phyloP scores from a whole-genome alignment of 2,113 vertebrate species.

The Solea senegalensis region DNA sequence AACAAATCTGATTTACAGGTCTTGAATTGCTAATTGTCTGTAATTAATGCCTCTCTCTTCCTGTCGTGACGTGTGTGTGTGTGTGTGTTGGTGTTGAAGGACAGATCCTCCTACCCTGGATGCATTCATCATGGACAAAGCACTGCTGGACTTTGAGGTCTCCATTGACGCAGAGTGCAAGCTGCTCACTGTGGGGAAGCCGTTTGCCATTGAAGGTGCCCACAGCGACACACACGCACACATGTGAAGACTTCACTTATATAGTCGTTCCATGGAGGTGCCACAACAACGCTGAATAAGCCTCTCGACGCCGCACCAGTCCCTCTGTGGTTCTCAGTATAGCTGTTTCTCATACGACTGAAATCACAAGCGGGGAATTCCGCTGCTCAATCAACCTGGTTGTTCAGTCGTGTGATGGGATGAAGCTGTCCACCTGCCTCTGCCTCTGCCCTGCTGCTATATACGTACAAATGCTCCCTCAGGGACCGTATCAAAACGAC shows the following conservation, averaged over 20 bases:
- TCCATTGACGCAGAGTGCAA: conserved; percentile 97
- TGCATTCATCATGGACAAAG: conserved; percentile 99
- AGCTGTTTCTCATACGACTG: too few relatives aligned
- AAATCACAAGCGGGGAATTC: too few relatives aligned
- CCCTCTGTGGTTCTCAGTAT: too few relatives aligned
- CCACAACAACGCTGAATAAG: too few relatives aligned
- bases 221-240: conserved; percentile 8
- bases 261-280: background rate
- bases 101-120: conserved; percentile 92
- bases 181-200: conserved; percentile 94
- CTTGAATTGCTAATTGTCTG: conserved; percentile 13
- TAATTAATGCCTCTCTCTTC: conserved; percentile 50
- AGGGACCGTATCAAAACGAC: too few relatives aligned
- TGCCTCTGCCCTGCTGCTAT: too few relatives aligned
- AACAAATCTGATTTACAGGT: conserved; percentile 32
- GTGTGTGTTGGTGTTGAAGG: conserved; percentile 76
- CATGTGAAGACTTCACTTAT: background rate
- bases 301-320: too few relatives aligned
- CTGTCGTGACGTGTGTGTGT: conserved; percentile 38
- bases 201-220: conserved; percentile 96
- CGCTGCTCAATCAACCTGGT: too few relatives aligned
- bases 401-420: too few relatives aligned
- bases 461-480: too few relatives aligned
- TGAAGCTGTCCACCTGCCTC: too few relatives aligned
- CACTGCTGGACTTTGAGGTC: conserved; percentile 95